These are phyloP conservation scores for Sebastes oblongus DNA, from an alignment of 2,797 vertebrate genomes.

Conservation along the genomic window DNA sequence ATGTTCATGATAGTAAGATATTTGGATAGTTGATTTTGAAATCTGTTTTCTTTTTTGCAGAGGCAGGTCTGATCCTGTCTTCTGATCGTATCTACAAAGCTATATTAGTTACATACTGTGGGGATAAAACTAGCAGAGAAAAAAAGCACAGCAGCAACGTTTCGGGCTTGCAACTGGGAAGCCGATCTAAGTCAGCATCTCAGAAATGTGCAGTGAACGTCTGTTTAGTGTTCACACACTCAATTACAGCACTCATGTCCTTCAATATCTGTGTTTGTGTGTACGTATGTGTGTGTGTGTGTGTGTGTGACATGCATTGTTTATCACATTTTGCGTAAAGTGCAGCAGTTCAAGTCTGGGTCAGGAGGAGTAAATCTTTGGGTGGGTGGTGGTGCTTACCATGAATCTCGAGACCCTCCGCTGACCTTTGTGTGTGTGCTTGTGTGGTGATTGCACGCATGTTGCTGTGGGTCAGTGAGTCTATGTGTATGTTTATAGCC, in stretches of 20 bases:
- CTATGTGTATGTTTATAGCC: slow-evolving; percentile 17
- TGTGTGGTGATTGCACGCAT: slow-evolving; percentile 41
- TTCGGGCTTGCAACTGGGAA: background rate
- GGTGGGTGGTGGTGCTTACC: slow-evolving; percentile 52
- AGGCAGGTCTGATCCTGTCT: background rate
- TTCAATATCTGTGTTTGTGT: background rate
- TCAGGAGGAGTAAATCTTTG: slow-evolving; percentile 63
- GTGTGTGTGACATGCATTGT: slow-evolving; percentile 18
- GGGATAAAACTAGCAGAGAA: background rate
- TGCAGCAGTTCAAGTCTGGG: slow-evolving; percentile 58
- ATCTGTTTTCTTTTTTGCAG: background rate
- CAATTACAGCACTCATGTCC: slow-evolving; percentile 1
- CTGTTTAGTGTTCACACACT: slow-evolving; percentile 23
- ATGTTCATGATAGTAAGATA: background rate
- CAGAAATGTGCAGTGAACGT: background rate
- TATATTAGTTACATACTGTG: background rate
- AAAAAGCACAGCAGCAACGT: background rate
- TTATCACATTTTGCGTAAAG: slow-evolving; percentile 51
- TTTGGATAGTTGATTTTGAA: background rate
- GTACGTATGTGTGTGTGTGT: background rate
- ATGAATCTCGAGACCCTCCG: slow-evolving; percentile 45
- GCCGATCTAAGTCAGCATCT: background rate
- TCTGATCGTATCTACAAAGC: background rate
- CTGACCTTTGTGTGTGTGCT: slow-evolving; percentile 55
- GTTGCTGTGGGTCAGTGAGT: slow-evolving; percentile 56